Conservation (phyloP, 1,140 invertebrate species). For the Drosophila hydei region DNA sequence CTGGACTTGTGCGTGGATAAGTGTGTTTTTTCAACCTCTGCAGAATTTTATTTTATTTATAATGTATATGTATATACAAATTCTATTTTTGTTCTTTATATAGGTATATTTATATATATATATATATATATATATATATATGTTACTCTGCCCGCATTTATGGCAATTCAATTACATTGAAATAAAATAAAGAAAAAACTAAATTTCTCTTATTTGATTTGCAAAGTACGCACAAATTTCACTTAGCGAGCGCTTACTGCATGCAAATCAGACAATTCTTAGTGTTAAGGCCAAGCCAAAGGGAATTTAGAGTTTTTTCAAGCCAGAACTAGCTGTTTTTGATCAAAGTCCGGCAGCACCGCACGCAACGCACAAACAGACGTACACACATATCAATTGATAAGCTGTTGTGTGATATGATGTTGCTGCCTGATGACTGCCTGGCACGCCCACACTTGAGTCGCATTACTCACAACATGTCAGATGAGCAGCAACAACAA, state of each 20-base stretch:
- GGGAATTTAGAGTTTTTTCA: neutral
- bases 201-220: no score
- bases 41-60: no score
- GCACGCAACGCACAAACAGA: conserved; percentile 4
- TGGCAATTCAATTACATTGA: no score
- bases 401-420: conserved; percentile 39
- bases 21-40: no score
- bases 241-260: no score
- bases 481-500: conserved; percentile 15
- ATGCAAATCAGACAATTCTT: neutral
- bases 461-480: conserved; percentile 41
- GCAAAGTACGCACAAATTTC: no score
- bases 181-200: no score
- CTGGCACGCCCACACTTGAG: conserved; percentile 48
- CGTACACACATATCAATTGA: conserved; percentile 34
- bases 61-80: no score
- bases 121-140: neutral
- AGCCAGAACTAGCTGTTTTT: conserved; percentile 23
- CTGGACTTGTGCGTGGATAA: neutral
- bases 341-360: conserved; percentile 1
- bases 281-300: neutral
- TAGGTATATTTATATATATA: no score
- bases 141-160: no score
- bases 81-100: no score
- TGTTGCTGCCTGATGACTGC: conserved; percentile 29